Evolutionary conservation across 2,797 vertebrate genomes (phyloP), one percentile per base, ranked within the genome.

Genomic region (Siniperca scherzeri): DNA sequence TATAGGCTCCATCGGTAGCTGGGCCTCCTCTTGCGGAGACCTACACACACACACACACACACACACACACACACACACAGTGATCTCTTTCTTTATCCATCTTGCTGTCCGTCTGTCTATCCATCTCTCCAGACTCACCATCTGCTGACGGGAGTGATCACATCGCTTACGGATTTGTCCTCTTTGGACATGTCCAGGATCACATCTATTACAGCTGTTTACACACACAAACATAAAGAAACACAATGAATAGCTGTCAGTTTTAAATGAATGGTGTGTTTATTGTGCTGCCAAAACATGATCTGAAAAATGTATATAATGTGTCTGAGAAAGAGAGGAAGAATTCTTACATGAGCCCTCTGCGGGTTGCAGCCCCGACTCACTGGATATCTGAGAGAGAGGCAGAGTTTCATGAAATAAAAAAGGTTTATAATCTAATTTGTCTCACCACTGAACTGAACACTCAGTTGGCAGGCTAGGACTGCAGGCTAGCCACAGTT

Each of bases 1-100:
- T 69, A 97, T 95, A 0, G 94, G 92, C 66, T 96, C 95, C 83
- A 95, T 92, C 0, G 86, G 87, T 22, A 92, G 73, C 1, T 68
- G 84, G 59, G 67, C 71, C n/a, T 94, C 92, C 66, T 89, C 91
- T 60, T 88, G 87, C 13, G 87, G 90, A 79, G 94, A 95, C 91
- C 95, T 95, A 9, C 56, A 82, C 48, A 88, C 42, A 77, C 60
- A 76, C 59, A 76, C 59, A 80, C 40, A 83, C 52, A 85, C 5
- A 78, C 73, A 72, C 17, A 84, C 13, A 53, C 5, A 46, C 10
- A 65, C 7, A 71, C 36, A 27, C 27, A 27, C 27, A 70, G 2
- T 52, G 25, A 64, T 38, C 5, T 16, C 7, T 52, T 42, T 50
- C 38, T 77, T 40, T 38, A 46, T 70, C 33, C 74, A 66, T 22